phyloP scores from a whole-genome alignment of 2,888 invertebrate species.

The Acanthosepion esculentum region DNA sequence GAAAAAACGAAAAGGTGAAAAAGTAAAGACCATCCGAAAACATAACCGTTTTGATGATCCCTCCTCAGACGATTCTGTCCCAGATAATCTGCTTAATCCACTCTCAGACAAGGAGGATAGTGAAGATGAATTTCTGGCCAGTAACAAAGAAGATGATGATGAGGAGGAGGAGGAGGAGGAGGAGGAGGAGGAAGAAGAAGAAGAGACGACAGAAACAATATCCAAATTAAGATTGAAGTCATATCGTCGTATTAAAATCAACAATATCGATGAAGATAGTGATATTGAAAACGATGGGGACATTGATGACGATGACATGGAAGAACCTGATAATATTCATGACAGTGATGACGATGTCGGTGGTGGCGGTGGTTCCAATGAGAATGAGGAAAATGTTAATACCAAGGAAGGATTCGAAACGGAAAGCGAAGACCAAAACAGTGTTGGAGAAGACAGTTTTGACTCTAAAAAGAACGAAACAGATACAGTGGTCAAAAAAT shows the following conservation, averaged over 20 bases:
- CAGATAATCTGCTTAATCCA: neutral
- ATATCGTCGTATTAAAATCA: neutral
- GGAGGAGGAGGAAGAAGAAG: neutral
- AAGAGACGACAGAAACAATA: neutral
- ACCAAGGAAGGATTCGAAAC: neutral
- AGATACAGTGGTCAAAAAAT: neutral
- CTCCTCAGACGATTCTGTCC: neutral
- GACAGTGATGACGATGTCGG: conserved; percentile 40
- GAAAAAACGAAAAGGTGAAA: neutral
- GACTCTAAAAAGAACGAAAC: neutral
- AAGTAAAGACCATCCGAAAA: neutral
- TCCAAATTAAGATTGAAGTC: neutral
- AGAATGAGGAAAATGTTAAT: conserved; percentile 7
- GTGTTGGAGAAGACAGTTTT: neutral
- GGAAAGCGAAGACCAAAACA: neutral
- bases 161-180: neutral
- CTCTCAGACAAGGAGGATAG: neutral
- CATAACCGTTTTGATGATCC: neutral
- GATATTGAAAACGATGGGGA: neutral
- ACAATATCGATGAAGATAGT: neutral
- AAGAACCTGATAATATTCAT: neutral
- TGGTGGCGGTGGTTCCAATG: neutral
- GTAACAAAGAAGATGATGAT: neutral
- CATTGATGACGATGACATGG: conserved; percentile 14
- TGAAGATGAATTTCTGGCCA: neutral